Evolutionary conservation across 1,140 invertebrate species (phyloP).

Genomic region (Lasioglossum albipes): DNA sequence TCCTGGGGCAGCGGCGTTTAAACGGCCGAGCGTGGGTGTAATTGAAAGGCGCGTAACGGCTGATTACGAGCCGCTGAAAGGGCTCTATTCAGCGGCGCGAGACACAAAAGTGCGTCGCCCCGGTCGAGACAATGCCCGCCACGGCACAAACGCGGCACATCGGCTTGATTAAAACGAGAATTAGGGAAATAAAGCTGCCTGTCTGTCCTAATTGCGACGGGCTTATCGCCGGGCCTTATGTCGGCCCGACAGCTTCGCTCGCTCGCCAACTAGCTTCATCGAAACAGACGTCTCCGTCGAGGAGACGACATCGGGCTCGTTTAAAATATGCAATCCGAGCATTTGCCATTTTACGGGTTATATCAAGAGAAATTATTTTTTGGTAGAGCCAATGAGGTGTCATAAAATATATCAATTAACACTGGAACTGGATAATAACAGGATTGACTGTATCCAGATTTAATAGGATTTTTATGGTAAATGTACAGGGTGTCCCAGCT

Average conservation of each 20-base stretch:
- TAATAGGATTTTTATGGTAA: too few relatives aligned
- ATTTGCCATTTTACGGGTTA: too few relatives aligned
- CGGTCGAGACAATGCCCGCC: constrained; percentile 66
- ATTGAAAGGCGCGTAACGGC: constrained; percentile 69
- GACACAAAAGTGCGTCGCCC: constrained; percentile 64
- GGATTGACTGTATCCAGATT: too few relatives aligned
- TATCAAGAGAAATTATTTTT: too few relatives aligned
- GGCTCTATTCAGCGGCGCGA: constrained; percentile 39
- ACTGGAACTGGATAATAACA: too few relatives aligned
- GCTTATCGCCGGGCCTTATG: constrained; percentile 60
- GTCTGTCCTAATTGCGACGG: constrained; percentile 62
- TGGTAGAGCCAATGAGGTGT: too few relatives aligned
- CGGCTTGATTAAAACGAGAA: constrained; percentile 76
- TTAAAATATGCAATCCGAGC: too few relatives aligned
- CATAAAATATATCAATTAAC: too few relatives aligned
- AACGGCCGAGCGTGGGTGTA: constrained; percentile 48
- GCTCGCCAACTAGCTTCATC: constrained; percentile 31
- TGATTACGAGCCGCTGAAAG: constrained; percentile 71
- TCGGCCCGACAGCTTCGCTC: constrained; percentile 8
- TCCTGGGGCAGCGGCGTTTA: constrained; percentile 54
- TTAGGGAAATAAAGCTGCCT: constrained; percentile 72
- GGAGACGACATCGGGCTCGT: too few relatives aligned
- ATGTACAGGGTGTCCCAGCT: too few relatives aligned
- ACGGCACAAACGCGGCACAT: constrained; percentile 59
- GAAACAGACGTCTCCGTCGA: constrained; percentile 4